Conservation (phyloP, 2,888 invertebrate species). For the Cepaea hortensis region DNA sequence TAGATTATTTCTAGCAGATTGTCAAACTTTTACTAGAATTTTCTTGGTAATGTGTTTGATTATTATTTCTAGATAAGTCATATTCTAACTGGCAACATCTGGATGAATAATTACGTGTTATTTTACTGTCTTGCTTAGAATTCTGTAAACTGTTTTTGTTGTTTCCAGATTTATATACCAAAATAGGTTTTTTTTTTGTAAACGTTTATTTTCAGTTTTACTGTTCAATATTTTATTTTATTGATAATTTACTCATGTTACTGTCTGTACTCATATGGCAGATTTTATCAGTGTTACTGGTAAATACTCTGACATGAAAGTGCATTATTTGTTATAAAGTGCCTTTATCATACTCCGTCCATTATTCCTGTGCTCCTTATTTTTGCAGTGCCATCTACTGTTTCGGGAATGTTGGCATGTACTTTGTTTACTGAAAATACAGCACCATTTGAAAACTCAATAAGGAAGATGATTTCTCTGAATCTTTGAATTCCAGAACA, state of each 20-base stretch:
- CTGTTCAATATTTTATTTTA: background rate
- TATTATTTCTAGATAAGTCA: background rate
- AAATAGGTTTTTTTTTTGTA: background rate
- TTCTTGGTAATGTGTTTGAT: background rate
- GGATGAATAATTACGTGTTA: conserved; percentile 16
- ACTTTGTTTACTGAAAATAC: conserved; percentile 21
- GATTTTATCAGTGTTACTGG: conserved; percentile 1
- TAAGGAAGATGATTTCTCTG: background rate
- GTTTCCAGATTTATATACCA: background rate
- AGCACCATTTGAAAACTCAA: background rate
- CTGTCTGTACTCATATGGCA: background rate
- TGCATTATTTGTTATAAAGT: conserved; percentile 26
- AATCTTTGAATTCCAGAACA: background rate
- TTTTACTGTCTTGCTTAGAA: background rate
- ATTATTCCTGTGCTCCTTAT: conserved; percentile 21
- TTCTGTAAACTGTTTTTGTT: background rate
- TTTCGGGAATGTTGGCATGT: background rate
- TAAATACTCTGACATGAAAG: background rate
- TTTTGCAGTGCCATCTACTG: background rate
- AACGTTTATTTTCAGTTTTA: background rate
- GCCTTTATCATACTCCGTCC: conserved; percentile 60
- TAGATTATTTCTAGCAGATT: background rate
- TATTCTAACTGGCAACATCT: conserved; percentile 26
- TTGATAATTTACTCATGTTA: background rate
- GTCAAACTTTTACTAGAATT: background rate